These are phyloP conservation scores for Agrochola litura DNA, from an alignment of 2,888 invertebrate species.

Conservation along the genomic window DNA sequence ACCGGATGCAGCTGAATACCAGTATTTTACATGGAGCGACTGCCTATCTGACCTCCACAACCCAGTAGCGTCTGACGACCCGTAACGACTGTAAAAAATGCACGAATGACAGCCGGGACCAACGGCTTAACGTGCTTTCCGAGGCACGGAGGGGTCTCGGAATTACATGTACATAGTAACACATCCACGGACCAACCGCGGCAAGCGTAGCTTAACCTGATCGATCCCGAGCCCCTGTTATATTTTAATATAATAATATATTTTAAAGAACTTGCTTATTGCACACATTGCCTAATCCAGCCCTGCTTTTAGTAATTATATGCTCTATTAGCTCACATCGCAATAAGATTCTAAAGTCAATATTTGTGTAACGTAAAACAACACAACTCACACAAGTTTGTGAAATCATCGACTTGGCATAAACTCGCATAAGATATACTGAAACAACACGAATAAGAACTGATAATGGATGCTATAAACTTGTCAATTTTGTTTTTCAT, in stretches of 20 bases:
- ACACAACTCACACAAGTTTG: neutral
- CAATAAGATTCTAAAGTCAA: constrained; percentile 5
- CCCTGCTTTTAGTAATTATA: neutral
- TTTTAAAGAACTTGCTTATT: neutral
- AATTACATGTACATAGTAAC: too few relatives aligned
- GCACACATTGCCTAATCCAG: neutral
- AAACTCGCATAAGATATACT: neutral
- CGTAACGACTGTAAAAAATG: too few relatives aligned
- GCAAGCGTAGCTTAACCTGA: neutral
- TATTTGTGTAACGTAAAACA: neutral
- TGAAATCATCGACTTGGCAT: neutral
- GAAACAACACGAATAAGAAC: neutral
- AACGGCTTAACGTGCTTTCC: too few relatives aligned
- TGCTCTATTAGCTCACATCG: neutral
- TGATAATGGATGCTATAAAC: neutral
- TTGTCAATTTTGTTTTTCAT: neutral
- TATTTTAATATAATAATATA: too few relatives aligned
- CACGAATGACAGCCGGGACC: too few relatives aligned
- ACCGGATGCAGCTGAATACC: too few relatives aligned
- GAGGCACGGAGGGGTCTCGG: too few relatives aligned
- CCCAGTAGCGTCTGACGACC: too few relatives aligned
- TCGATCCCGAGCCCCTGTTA: neutral
- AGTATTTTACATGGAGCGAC: too few relatives aligned
- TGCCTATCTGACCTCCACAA: too few relatives aligned
- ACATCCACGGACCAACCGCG: neutral